phyloP scores from a whole-genome alignment of 2,797 vertebrate genomes.

The Falco berigora region DNA sequence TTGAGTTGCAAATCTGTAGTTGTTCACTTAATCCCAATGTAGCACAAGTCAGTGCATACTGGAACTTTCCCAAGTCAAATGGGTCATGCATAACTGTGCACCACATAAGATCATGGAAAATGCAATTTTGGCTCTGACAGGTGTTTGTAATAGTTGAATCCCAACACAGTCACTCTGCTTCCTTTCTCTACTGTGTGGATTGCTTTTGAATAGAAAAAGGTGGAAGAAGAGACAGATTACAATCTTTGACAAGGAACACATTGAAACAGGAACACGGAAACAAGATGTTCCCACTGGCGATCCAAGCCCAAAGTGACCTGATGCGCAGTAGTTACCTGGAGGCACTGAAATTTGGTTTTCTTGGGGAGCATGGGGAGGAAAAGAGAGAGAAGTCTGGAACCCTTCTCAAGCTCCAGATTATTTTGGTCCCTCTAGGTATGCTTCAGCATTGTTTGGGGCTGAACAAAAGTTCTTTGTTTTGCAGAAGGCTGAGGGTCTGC shows the following conservation, averaged over 20 bases:
- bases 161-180: neutral
- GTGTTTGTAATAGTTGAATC: conserved; percentile 15
- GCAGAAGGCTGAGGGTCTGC: neutral
- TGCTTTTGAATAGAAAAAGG: neutral
- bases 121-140: conserved; percentile 24
- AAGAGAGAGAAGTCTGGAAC: neutral
- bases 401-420: neutral
- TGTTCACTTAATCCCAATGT: fast-evolving
- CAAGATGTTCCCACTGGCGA: neutral
- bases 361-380: neutral
- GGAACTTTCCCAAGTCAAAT: neutral
- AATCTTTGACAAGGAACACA: neutral
- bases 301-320: neutral
- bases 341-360: neutral
- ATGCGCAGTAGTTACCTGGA: neutral
- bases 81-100: neutral
- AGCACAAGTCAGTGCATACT: neutral
- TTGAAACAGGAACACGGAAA: neutral
- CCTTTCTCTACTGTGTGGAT: neutral
- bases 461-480: neutral
- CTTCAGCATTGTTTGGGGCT: neutral
- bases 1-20: neutral
- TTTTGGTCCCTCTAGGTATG: neutral
- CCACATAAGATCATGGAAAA: conserved; percentile 20
- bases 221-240: neutral